phyloP scores from a whole-genome alignment of 2,113 vertebrate genomes.

The Todiramphus chloris region DNA sequence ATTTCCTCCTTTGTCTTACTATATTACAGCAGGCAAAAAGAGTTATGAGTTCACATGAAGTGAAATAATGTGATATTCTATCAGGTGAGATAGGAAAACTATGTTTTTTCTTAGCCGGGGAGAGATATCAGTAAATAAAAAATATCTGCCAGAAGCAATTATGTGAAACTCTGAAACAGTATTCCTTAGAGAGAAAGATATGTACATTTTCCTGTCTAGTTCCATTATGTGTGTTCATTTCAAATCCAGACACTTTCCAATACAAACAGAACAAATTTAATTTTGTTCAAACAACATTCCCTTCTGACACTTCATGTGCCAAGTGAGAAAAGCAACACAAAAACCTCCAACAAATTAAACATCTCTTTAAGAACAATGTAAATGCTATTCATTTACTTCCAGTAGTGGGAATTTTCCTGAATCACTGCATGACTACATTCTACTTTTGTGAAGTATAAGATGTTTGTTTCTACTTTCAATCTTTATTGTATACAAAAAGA shows the following conservation, averaged over 20 bases:
- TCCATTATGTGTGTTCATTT: slow-evolving; percentile 37
- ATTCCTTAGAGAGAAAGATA: slow-evolving; percentile 20
- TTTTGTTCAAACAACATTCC: slow-evolving; percentile 29
- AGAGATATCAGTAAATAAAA: slow-evolving; percentile 18
- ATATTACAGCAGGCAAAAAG: background rate
- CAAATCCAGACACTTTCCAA: slow-evolving; percentile 28
- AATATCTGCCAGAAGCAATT: slow-evolving; percentile 38
- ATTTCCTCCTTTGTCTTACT: background rate
- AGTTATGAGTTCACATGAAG: background rate
- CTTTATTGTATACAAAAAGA: background rate
- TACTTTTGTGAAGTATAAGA: background rate
- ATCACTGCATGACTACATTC: background rate
- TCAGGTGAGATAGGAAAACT: background rate
- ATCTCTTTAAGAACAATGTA: background rate
- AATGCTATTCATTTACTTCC: background rate
- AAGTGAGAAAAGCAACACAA: background rate
- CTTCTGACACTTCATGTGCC: background rate
- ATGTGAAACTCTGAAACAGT: slow-evolving; percentile 11
- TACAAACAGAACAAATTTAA: slow-evolving; percentile 27
- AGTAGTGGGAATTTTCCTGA: background rate
- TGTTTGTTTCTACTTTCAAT: background rate
- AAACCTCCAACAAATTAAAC: slow-evolving; percentile 10
- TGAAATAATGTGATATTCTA: background rate
- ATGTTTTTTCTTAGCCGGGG: background rate
- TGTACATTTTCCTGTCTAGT: slow-evolving; percentile 26